phyloP scores from a whole-genome alignment of 2,113 vertebrate species.

The Capreolus pygargus region DNA sequence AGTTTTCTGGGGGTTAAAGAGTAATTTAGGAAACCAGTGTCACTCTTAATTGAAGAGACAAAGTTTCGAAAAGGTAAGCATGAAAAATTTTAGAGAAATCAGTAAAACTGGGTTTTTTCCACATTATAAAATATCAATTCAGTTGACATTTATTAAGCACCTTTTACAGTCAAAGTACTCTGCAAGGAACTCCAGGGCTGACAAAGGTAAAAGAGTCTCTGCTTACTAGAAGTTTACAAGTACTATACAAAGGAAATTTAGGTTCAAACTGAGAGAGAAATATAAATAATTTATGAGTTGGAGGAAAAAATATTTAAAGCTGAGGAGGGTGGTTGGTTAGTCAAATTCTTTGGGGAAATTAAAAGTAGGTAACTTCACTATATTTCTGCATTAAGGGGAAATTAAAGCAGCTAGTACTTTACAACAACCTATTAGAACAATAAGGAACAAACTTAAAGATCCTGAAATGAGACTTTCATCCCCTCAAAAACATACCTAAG shows the following conservation, averaged over 20 bases:
- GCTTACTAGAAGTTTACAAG: not conserved
- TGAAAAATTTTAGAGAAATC: not conserved
- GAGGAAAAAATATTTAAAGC: not conserved
- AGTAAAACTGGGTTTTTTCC: not conserved
- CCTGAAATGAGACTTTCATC: not conserved
- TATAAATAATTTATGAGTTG: not conserved
- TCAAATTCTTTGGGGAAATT: not conserved
- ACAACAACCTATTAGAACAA: not conserved
- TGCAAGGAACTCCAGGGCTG: not conserved
- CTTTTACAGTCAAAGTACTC: constrained; percentile 24
- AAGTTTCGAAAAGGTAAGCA: constrained; percentile 28
- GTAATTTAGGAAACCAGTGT: not conserved
- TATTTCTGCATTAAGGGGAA: not conserved
- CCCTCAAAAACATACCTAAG: not conserved
- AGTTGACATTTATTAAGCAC: not conserved
- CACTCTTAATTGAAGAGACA: not conserved
- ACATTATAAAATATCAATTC: not conserved
- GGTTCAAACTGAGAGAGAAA: not conserved
- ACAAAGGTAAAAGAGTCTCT: not conserved
- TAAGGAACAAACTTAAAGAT: not conserved
- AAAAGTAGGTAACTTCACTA: not conserved
- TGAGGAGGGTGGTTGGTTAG: not conserved
- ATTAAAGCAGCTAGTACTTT: not conserved
- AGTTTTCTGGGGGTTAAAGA: not conserved
- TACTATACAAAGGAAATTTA: not conserved